phyloP scores from a whole-genome alignment of 2,797 vertebrate species.

The Decapterus maruadsi region DNA sequence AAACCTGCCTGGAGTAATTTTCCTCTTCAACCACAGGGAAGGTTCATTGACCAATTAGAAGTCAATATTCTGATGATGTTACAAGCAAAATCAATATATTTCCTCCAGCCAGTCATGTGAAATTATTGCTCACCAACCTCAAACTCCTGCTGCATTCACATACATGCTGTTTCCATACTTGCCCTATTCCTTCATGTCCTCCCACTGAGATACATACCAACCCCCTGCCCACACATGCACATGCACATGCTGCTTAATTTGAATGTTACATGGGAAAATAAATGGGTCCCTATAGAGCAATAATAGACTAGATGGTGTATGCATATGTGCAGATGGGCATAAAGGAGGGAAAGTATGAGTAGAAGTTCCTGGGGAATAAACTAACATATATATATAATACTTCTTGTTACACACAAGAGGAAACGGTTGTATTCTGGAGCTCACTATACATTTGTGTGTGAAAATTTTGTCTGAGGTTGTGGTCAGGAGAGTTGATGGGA shows the following conservation, averaged over 20 bases:
- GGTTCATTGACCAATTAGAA: conserved; percentile 11
- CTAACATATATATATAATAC: conserved; percentile 24
- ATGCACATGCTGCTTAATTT: conserved; percentile 34
- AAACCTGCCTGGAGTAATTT: not conserved
- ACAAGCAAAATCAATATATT: conserved; percentile 10
- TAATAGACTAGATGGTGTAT: conserved; percentile 24
- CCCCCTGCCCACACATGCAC: conserved; percentile 27
- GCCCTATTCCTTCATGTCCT: not conserved
- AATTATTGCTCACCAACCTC: not conserved
- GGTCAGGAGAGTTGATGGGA: conserved; percentile 4
- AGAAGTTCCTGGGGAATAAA: conserved; percentile 33
- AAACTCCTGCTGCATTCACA: conserved; percentile 1
- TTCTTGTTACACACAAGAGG: conserved; percentile 27
- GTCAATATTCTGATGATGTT: conserved; percentile 6
- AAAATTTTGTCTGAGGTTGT: not conserved
- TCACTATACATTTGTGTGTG: not conserved
- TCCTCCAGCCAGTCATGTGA: conserved; percentile 10
- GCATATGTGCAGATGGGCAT: conserved; percentile 14
- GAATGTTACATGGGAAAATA: conserved; percentile 42
- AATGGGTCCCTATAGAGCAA: conserved; percentile 51
- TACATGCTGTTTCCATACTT: not conserved
- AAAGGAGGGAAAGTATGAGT: conserved; percentile 16
- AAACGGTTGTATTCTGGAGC: not conserved
- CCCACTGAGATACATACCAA: not conserved
- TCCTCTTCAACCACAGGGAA: not conserved